phyloP scores from a whole-genome alignment of 2,888 invertebrate genomes.

The Tromatobia lineatoria region DNA sequence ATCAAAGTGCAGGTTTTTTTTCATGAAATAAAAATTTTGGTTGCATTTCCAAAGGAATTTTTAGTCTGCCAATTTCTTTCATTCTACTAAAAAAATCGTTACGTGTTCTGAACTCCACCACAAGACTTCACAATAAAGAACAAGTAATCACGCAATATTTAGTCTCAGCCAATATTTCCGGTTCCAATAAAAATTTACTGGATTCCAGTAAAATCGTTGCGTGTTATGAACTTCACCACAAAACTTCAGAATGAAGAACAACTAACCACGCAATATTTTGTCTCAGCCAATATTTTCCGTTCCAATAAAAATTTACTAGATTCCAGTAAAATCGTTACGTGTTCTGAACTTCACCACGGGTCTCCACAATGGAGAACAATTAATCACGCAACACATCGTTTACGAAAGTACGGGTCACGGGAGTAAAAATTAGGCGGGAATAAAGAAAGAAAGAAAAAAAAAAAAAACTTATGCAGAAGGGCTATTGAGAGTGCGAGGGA shows the following conservation, averaged over 20 bases:
- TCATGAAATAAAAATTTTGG: too few species aligned
- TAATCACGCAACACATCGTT: conserved; percentile 54
- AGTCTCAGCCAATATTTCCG: too few species aligned
- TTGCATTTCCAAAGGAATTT: too few species aligned
- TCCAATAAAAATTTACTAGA: too few species aligned
- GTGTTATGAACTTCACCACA: conserved; percentile 8
- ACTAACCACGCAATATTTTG: conserved; percentile 56
- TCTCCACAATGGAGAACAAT: conserved; percentile 27
- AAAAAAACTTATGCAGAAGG: conserved; percentile 35
- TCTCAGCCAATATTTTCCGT: too few species aligned
- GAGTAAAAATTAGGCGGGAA: conserved; percentile 50
- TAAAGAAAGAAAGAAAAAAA: conserved; percentile 39
- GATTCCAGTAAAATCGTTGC: conserved; percentile 5
- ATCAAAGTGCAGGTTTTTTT: too few species aligned
- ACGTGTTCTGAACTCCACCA: conserved; percentile 9
- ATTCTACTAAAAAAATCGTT: too few species aligned
- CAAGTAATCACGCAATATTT: conserved; percentile 54
- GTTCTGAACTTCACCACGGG: conserved; percentile 3
- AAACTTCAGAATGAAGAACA: conserved; percentile 12
- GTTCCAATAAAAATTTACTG: too few species aligned
- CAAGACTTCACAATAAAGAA: conserved; percentile 9
- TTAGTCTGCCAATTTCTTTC: too few species aligned
- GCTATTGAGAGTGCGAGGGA: conserved; percentile 47
- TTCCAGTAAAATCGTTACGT: conserved; percentile 5
- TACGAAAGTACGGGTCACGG: conserved; percentile 40